phyloP scores from a whole-genome alignment of 2,888 invertebrate species.

The Ommatoiulus sabulosus region DNA sequence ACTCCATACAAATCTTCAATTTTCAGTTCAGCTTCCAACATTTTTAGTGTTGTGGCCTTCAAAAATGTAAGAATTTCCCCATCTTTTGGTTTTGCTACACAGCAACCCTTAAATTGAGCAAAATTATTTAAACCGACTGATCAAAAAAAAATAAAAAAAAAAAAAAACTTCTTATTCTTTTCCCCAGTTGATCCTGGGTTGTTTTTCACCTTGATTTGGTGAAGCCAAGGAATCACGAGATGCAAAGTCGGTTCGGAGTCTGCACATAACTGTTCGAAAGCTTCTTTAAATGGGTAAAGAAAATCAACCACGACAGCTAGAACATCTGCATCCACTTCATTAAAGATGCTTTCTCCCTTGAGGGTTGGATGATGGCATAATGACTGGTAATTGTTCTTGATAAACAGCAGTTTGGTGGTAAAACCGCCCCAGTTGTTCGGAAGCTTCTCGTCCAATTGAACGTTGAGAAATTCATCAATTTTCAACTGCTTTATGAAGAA shows the following conservation, averaged over 20 bases:
- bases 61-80: background rate
- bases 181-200: background rate
- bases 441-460: conserved; percentile 30
- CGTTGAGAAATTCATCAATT: background rate
- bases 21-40: background rate
- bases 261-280: conserved; percentile 11
- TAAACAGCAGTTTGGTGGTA: background rate
- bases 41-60: background rate
- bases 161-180: background rate
- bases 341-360: background rate
- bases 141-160: background rate
- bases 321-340: background rate
- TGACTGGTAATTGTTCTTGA: background rate
- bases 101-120: background rate
- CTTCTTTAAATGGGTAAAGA: conserved; percentile 4
- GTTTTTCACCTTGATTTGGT: conserved; percentile 27
- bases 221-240: conserved; percentile 41
- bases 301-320: background rate
- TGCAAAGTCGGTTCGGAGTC: conserved; percentile 23
- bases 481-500: background rate
- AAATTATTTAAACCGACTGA: background rate
- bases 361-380: background rate
- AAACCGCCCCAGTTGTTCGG: conserved; percentile 7
- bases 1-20: conserved; percentile 14
- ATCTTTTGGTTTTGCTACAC: background rate